Evolutionary conservation across 2,113 vertebrate genomes (phyloP).

Genomic region (Bambusicola thoracicus): DNA sequence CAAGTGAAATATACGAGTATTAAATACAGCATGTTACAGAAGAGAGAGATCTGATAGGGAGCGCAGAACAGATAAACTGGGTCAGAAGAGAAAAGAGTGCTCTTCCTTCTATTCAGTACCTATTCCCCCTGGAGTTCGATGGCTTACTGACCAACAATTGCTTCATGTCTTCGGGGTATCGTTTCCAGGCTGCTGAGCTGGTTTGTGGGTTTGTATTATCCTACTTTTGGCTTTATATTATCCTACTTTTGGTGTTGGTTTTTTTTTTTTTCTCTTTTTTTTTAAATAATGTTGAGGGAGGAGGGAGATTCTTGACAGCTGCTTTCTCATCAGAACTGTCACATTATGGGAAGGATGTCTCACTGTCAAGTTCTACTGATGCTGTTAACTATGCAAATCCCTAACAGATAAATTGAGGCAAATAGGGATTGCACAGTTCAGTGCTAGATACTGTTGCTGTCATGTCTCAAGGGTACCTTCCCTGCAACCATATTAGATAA

Average conservation of each 20-base stretch:
- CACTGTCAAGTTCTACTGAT: background rate
- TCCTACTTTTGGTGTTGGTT: background rate
- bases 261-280: no score
- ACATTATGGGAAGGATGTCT: background rate
- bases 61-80: background rate
- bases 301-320: background rate
- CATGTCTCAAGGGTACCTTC: background rate
- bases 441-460: accelerated
- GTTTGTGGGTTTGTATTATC: background rate
- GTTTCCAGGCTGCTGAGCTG: background rate
- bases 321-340: background rate
- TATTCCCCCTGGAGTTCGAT: background rate
- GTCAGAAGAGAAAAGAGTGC: background rate
- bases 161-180: background rate
- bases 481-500: background rate
- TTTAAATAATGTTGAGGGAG: background rate
- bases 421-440: background rate
- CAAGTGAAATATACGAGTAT: background rate
- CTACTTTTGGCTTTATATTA: background rate
- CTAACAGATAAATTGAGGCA: background rate
- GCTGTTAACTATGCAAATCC: background rate
- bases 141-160: background rate
- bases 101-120: background rate
- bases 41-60: background rate
- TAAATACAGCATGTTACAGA: background rate